Evolutionary conservation across 2,888 invertebrate genomes (phyloP), one percentile per base, ranked within the genome.

Genomic region (Baronia brevicornis): DNA sequence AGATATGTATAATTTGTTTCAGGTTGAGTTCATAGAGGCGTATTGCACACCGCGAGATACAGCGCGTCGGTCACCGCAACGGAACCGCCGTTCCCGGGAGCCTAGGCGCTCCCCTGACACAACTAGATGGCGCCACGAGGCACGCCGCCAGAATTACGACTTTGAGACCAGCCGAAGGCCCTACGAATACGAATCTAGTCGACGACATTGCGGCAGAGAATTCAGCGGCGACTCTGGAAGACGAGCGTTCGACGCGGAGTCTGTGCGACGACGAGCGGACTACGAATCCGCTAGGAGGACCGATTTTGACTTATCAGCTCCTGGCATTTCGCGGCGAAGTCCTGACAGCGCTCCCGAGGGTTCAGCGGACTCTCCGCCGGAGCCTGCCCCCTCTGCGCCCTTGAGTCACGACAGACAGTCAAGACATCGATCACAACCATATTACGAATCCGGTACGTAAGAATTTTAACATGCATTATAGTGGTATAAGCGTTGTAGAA

Each of bases 11-110:
- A 38, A 9, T 23, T 78, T 77, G 73, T 86, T 86, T 1, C 72
- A 91, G 89, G 87, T 91, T 50, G 90, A 91, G 70, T 87, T 91
- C 48, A 79, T 91, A 67, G 91, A 91, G 67, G 88, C 89, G 36
- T 91, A 91, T 65, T 90, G 91, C 58, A 91, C 91, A 54, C 91
- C 91, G 7, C 85, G 89, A 43, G 91, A 91, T 63, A 90, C 89
- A 54, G 75, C 84, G 6, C 71, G 75, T 14, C 71, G 80, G 24
- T 80, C 84, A 5, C 80, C 84, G 46, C 79, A 73, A 52, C 72
- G 79, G 51, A 71, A 60, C 37, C 78, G 84, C 33, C 71, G 80
- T 29, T 79, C 84, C 11, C 59, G 82, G 31, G 84, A 79, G 38
- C 61, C 71, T 26, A 67, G 78, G 11, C 70, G 84, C 21, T 79